Evolutionary conservation across 2,888 invertebrate genomes (phyloP), one percentile per base, ranked within the genome.

Genomic region (Tetragonisca angustula): DNA sequence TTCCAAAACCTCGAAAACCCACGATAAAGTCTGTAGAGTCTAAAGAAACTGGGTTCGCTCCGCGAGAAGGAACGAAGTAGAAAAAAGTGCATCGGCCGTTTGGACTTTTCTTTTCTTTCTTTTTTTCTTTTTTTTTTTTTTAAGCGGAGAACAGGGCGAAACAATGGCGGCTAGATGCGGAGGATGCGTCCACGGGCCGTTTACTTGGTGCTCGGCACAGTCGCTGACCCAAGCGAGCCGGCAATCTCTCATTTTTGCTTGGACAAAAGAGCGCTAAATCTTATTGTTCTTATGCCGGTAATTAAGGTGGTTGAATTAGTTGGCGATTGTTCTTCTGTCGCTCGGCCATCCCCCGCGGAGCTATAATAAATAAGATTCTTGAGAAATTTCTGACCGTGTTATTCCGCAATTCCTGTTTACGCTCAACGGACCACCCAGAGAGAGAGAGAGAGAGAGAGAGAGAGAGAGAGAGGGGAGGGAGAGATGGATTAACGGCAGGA

Each of bases 231-330:
- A 92, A 90, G 86, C 90, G 13, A 88, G 43, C 43, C 9, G 90
- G 90, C 93, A 93, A 94, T 94, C 94, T 93, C 92, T 94, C 94
- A 94, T 94, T 94, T 94, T 94, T 94, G 91, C 80, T 89, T 85
- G 89, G 92, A 94, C 94, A 94, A 94, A 94, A 93, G 94, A 91
- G 88, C 91, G 89, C 90, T 92, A 93, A 94, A 94, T 94, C 94
- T 93, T 94, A 94, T 94, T 94, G 94, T 94, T 94, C 94, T 92
- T 93, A 92, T 90, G 93, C 89, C 92, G 92, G 94, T 94, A 94
- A 94, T 94, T 94, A 94, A 94, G 91, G 90, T 62, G 90, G 91
- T 91, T 91, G 93, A 94, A 94, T 94, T 94, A 94, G 93, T 92
- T 92, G 89, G 89, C 92, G 91, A 94, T 94, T 94, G 94, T 94